Evolutionary conservation across 2,113 vertebrate genomes (phyloP).

Genomic region (Rhea americana): DNA sequence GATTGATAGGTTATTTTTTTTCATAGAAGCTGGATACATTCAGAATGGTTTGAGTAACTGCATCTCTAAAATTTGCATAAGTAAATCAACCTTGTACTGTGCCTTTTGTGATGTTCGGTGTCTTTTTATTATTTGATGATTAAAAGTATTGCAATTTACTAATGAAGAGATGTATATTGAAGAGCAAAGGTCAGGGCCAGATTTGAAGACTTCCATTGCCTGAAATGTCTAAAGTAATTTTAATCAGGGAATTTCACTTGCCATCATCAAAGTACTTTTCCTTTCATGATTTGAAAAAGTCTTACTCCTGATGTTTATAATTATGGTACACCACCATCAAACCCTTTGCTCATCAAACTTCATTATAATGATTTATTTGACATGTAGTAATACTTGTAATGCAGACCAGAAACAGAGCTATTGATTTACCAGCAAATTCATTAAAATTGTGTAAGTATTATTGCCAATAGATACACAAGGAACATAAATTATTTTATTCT

Average conservation of each 20-base stretch:
- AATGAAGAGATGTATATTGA: slow-evolving; percentile 69
- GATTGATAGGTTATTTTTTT: not conserved
- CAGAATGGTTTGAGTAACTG: slow-evolving; percentile 1
- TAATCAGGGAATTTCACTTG: slow-evolving; percentile 66
- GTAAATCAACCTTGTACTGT: slow-evolving; percentile 52
- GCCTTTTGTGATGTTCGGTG: slow-evolving; percentile 62
- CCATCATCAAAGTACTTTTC: slow-evolving; percentile 65
- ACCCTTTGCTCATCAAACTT: slow-evolving; percentile 73
- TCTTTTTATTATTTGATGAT: slow-evolving; percentile 71
- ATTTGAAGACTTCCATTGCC: slow-evolving; percentile 63
- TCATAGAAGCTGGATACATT: slow-evolving; percentile 55
- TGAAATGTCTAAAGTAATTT: slow-evolving; percentile 57
- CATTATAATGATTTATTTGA: slow-evolving; percentile 75
- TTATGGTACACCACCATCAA: slow-evolving; percentile 69
- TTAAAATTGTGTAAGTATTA: slow-evolving; percentile 71
- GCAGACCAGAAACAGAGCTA: slow-evolving; percentile 72
- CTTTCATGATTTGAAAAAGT: slow-evolving; percentile 65
- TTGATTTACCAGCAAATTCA: slow-evolving; percentile 69
- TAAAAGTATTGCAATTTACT: slow-evolving; percentile 69
- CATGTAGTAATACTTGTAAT: slow-evolving; percentile 65
- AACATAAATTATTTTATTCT: slow-evolving; percentile 64
- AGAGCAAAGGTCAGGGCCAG: slow-evolving; percentile 44
- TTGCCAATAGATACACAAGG: slow-evolving; percentile 65
- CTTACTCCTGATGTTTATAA: slow-evolving; percentile 74
- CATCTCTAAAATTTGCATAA: slow-evolving; percentile 67